phyloP scores from a whole-genome alignment of 2,113 vertebrate species.

The Crotalus tigris region DNA sequence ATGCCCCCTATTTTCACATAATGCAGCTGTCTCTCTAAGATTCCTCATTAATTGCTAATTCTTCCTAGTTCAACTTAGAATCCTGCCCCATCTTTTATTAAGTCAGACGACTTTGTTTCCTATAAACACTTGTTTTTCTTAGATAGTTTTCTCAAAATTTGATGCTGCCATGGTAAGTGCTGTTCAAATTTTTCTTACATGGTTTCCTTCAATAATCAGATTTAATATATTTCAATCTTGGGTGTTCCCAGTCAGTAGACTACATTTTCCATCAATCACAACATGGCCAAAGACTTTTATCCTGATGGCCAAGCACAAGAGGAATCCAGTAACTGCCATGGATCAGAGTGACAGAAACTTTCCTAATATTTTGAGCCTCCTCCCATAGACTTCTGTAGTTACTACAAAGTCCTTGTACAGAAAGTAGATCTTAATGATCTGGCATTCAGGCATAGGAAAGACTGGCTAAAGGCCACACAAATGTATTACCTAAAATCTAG shows the following conservation, averaged over 20 bases:
- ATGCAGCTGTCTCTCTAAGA: slow-evolving; percentile 46
- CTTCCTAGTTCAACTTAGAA: slow-evolving; percentile 3
- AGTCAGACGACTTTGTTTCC: slow-evolving; percentile 11
- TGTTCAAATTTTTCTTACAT: not conserved
- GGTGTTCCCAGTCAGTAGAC: not conserved
- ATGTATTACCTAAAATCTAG: not conserved
- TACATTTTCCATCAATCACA: not conserved
- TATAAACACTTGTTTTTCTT: slow-evolving; percentile 24
- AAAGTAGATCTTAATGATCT: not conserved
- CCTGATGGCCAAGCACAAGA: slow-evolving; percentile 62
- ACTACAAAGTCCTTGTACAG: slow-evolving; percentile 16
- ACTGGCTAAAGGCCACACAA: too few species aligned
- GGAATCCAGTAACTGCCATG: slow-evolving; percentile 38
- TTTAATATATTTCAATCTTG: not conserved
- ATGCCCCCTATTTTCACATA: not conserved
- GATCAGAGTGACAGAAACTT: slow-evolving; percentile 61
- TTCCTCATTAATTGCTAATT: slow-evolving; percentile 31
- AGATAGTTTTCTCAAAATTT: not conserved
- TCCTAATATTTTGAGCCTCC: slow-evolving; percentile 39
- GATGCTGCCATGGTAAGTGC: not conserved
- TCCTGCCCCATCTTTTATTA: not conserved
- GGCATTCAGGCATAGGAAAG: not conserved
- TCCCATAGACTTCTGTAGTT: not conserved
- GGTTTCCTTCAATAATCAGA: not conserved
- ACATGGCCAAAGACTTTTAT: not conserved